Base-by-base conservation (phyloP, 2,888 invertebrate genomes). In the Drosophila flavopinicola region DNA sequence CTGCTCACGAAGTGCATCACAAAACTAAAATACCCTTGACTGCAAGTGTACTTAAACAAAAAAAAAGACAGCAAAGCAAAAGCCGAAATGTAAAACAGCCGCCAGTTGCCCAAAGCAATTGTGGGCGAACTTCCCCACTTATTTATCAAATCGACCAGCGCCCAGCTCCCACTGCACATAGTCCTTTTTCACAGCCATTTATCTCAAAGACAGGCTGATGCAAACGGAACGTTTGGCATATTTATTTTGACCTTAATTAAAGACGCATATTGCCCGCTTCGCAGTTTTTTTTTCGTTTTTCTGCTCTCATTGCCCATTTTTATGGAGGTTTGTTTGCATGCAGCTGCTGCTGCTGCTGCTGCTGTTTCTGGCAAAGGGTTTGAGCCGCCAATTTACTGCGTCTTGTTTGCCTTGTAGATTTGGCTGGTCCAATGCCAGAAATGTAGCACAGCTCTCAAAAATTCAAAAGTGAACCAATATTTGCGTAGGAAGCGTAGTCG, bases 191-290 rank as follows among this genome's bases (percentile, higher is more conserved):
- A 44, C 70, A 56, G 75, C 71, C 67, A 82, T 85, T 87, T 82
- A 82, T 87, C 75, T 69, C 70, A 71, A 72, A 75, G 79, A 68
- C 68, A 75, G 38, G 29, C 52, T 49, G 64, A 38, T 65, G 58
- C 60, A 66, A 65, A 61, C 66, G 59, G 53, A 52, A 48, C 59
- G 61, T 39, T 67, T 42, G 11, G 61, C 51, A 45, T 69, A 69
- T 72, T 69, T 64, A 60, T 71, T 78, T 66, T 84, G 76, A 76
- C 86, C 84, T 85, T 83, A 87, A 84, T 84, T 87, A 84, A 78
- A 86, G 80, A 73, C 73, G 87, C 87, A 72, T 83, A 82, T 78
- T 85, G 69, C 66, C 49, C 38, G 66, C 59, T 65, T 65, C 48
- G 54, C 63, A 37, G 33, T 48, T 79, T 60, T 58, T 66, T 44